These are phyloP conservation scores for Chrysolina oricalcia DNA, from an alignment of 2,888 invertebrate species.

Conservation along the genomic window DNA sequence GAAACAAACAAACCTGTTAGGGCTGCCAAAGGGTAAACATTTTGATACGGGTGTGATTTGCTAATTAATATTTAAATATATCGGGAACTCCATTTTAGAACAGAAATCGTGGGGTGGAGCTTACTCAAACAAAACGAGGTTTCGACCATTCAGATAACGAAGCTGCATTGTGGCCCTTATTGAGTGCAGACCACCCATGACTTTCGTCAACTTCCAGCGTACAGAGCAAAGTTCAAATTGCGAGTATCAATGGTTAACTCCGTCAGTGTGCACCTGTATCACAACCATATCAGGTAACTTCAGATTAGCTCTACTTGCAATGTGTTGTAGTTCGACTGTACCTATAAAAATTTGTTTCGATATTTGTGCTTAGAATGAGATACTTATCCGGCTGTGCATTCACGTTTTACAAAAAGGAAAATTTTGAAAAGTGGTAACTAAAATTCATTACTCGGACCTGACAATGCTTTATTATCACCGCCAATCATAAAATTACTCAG, in stretches of 20 bases:
- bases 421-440: background rate
- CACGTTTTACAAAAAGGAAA: background rate
- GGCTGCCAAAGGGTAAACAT: constrained; percentile 58
- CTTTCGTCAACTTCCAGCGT: constrained; percentile 37
- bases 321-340: background rate
- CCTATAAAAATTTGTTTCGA: background rate
- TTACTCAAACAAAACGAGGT: constrained; percentile 58
- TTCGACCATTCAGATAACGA: constrained; percentile 63
- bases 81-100: constrained; percentile 64
- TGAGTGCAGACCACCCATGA: constrained; percentile 51
- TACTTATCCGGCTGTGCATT: background rate
- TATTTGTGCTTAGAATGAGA: background rate
- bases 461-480: too few species aligned
- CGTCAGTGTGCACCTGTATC: constrained; percentile 45
- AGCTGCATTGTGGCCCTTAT: constrained; percentile 57
- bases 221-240: constrained; percentile 37
- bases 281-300: constrained; percentile 20
- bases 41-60: constrained; percentile 63
- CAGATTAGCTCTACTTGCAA: background rate
- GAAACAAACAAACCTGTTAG: constrained; percentile 55
- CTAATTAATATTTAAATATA: constrained; percentile 65
- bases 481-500: too few species aligned
- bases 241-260: constrained; percentile 25
- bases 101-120: constrained; percentile 65
- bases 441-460: too few species aligned